Evolutionary conservation across 2,797 vertebrate species (phyloP).

Genomic region (Dromococcyx pavoninus): DNA sequence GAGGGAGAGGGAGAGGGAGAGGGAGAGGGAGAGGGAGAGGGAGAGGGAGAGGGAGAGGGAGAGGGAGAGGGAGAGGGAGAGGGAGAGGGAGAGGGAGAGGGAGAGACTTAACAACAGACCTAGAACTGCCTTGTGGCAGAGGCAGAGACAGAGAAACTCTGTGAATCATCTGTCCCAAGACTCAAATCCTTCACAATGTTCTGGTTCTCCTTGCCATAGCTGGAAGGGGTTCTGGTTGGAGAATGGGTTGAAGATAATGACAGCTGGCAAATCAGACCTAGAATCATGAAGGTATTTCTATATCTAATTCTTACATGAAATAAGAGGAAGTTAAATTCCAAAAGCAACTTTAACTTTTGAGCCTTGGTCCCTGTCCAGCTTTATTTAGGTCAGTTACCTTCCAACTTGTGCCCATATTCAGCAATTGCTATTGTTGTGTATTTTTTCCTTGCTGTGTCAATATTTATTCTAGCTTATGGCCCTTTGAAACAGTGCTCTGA

Average conservation of each 20-base stretch:
- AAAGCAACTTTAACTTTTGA: not conserved
- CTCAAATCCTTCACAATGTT: not conserved
- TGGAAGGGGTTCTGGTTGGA: not conserved
- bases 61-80: no score
- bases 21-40: no score
- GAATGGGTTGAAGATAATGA: not conserved
- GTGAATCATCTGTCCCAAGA: not conserved
- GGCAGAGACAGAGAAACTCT: not conserved
- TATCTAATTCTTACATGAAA: not conserved
- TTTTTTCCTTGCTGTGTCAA: constrained; percentile 42
- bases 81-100: no score
- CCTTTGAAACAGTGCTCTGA: not conserved
- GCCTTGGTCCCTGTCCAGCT: not conserved
- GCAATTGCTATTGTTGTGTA: constrained; percentile 45
- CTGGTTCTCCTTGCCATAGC: not conserved
- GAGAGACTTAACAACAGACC: not conserved
- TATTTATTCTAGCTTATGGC: constrained; percentile 29
- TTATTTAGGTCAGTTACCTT: not conserved
- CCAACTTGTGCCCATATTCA: not conserved
- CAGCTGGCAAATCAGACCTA: not conserved
- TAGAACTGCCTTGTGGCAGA: not conserved
- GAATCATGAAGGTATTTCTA: not conserved
- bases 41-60: no score
- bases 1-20: no score
- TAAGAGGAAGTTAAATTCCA: not conserved